Evolutionary conservation across 2,797 vertebrate genomes (phyloP).

Genomic region (Sarcophilus harrisii): DNA sequence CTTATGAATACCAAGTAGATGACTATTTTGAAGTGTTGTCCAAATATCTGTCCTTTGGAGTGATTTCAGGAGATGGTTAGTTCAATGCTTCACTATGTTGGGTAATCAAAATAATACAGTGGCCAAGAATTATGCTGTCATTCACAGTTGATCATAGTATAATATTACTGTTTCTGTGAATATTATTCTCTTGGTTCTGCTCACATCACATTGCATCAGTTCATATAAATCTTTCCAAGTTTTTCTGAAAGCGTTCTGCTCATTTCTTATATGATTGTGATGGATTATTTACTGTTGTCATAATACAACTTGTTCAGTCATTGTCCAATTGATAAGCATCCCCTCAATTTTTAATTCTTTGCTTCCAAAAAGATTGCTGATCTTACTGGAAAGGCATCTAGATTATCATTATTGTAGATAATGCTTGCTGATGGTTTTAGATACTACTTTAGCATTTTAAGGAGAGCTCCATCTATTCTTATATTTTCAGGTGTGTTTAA

Average conservation of each 20-base stretch:
- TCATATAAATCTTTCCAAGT: background rate
- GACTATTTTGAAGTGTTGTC: constrained; percentile 67
- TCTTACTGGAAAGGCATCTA: background rate
- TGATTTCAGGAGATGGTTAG: constrained; percentile 60
- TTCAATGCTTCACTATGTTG: constrained; percentile 32
- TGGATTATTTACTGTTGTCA: no score
- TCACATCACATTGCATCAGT: background rate
- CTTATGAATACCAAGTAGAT: constrained; percentile 56
- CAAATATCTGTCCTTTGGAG: constrained; percentile 33
- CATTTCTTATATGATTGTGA: no score
- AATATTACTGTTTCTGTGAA: background rate
- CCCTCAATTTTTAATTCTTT: background rate
- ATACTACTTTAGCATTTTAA: background rate
- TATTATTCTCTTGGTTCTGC: background rate
- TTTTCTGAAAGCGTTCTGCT: background rate
- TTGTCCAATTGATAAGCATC: background rate
- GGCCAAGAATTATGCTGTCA: background rate
- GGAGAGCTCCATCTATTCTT: no score
- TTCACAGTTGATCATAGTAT: background rate
- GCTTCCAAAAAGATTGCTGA: background rate
- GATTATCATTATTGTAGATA: background rate
- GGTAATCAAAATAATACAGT: constrained; percentile 60
- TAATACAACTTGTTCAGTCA: background rate
- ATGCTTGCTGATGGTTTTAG: background rate
- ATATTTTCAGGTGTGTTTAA: no score